Base-by-base conservation (phyloP, 2,888 invertebrate species). In the Hanleya hanleyi region DNA sequence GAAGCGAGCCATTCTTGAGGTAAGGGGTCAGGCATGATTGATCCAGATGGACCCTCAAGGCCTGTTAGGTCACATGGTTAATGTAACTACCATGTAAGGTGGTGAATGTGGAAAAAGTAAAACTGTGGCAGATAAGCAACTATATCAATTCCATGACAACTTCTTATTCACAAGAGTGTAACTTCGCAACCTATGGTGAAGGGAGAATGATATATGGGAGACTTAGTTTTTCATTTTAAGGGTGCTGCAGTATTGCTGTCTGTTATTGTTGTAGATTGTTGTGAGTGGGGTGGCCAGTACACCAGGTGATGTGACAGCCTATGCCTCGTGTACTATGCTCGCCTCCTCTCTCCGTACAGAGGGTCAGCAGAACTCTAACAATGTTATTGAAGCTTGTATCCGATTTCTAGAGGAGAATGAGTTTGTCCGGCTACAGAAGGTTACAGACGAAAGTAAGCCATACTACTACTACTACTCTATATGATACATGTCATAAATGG, bases 271-370 rank as follows among this genome's bases (percentile, higher is more conserved):
- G 29, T 77, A 92, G 92, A 95, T 96, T 62, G 95, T 98, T 76
- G 96, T 97, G 0, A 96, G 96, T 87, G 95, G 96, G 82, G 94
- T 96, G 12, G 95, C 96, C 0, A 93, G 92, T 73, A 94, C 94
- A 0, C 93, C 93, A 7, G 90, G 91, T 32, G 96, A 98, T 85
- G 92, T 98, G 29, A 91, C 94, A 69, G 88, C 93, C 37, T 98
- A 97, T 90, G 93, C 94, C 0, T 93, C 93, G 79, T 97, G 96
- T 88, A 97, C 97, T 3, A 92, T 97, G 78, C 89, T 94, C 61
- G 92, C 92, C 32, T 89, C 91, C 26, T 88, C 89, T 12, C 71
- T 88, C 33, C 90, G 91, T 74, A 84, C 90, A 76, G 84, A 87
- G 32, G 64, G 71, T 6, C 37, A 80, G 80, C 82, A 82, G 41